phyloP scores from a whole-genome alignment of 2,888 invertebrate genomes.

The Nipponacmea schrenckii region DNA sequence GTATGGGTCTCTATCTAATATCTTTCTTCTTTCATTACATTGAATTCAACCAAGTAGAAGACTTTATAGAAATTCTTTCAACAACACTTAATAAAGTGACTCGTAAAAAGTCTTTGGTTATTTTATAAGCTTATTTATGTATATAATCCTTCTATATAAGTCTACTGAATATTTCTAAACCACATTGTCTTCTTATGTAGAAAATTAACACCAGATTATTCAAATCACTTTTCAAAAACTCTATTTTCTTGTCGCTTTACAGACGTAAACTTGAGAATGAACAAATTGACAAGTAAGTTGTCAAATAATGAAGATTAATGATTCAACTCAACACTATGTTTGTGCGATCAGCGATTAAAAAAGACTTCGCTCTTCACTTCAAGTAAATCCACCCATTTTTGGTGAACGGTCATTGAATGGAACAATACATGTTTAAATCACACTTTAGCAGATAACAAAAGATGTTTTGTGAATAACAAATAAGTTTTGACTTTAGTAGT shows the following conservation, averaged over 20 bases:
- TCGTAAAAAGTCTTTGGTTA: not conserved
- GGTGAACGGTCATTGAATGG: slow-evolving; percentile 11
- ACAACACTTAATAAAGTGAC: not conserved
- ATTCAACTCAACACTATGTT: slow-evolving; percentile 29
- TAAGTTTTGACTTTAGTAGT: slow-evolving; percentile 35
- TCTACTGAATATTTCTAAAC: not conserved
- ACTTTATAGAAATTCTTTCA: not conserved
- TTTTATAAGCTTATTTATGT: slow-evolving; percentile 7
- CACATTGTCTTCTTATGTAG: not conserved
- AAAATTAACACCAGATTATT: not conserved
- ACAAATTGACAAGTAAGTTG: slow-evolving; percentile 37
- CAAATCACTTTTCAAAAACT: slow-evolving; percentile 1
- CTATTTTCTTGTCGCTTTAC: slow-evolving; percentile 2
- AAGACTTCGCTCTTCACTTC: slow-evolving; percentile 18
- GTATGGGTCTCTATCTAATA: no score
- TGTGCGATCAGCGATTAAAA: slow-evolving; percentile 31
- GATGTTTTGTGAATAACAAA: slow-evolving; percentile 34
- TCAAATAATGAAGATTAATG: slow-evolving; percentile 46
- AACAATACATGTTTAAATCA: slow-evolving; percentile 31
- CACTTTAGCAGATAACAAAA: slow-evolving; percentile 33
- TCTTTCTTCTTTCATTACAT: not conserved
- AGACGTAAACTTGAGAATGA: slow-evolving; percentile 4
- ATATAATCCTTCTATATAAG: not conserved
- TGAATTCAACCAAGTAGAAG: slow-evolving; percentile 1
- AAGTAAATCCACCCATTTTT: slow-evolving; percentile 7